phyloP scores from a whole-genome alignment of 1,140 invertebrate genomes.

The Asobara japonica region DNA sequence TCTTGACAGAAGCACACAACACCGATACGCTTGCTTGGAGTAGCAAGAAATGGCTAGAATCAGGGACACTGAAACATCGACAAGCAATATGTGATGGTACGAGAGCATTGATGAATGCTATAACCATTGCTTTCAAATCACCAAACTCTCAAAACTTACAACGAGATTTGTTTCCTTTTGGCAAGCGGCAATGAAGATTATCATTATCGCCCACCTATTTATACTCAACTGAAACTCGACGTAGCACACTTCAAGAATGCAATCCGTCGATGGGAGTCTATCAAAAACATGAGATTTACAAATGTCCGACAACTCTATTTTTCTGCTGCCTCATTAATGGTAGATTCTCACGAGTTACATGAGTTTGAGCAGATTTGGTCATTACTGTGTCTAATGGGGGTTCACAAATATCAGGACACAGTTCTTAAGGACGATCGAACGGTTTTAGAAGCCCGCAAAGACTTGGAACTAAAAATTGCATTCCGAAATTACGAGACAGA shows the following conservation, averaged over 20 bases:
- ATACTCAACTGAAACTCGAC: neutral
- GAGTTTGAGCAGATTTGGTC: conserved; percentile 1
- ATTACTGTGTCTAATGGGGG: neutral
- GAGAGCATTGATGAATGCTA: conserved; percentile 12
- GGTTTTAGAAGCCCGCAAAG: neutral
- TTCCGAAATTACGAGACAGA: neutral
- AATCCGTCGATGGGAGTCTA: neutral
- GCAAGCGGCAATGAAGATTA: neutral
- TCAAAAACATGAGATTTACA: neutral
- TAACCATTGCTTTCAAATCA: neutral
- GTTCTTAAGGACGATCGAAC: neutral
- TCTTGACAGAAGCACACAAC: conserved; percentile 27
- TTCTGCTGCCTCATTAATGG: neutral
- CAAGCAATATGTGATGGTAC: conserved; percentile 24
- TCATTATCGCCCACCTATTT: neutral
- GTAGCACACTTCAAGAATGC: neutral
- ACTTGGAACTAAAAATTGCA: neutral
- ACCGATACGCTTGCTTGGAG: neutral
- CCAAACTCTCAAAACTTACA: neutral
- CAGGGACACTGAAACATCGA: neutral
- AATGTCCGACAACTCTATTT: neutral
- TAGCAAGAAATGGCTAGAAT: conserved; percentile 13
- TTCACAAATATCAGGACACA: conserved; percentile 9
- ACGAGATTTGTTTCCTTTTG: neutral
- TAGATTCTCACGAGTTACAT: neutral